Conservation (phyloP, 2,888 invertebrate species). For the Idaea straminata region DNA sequence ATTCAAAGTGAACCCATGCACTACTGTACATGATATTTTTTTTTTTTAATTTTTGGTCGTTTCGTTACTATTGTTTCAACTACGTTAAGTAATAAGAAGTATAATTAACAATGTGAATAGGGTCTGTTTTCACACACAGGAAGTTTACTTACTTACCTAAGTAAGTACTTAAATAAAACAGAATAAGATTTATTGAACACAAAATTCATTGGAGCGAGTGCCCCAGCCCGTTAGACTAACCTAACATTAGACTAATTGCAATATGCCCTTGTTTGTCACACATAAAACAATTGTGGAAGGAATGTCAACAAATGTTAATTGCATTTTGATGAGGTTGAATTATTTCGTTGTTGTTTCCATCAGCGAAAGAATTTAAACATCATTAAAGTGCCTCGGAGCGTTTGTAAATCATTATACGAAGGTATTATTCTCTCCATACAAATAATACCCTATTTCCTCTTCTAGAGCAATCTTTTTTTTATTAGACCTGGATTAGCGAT, state of each 20-base stretch:
- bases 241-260: neutral
- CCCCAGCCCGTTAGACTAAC: neutral
- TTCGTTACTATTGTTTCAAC: no score
- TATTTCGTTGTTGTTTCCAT: slow-evolving; percentile 25
- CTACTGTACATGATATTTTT: no score
- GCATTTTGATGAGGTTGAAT: slow-evolving; percentile 40
- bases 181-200: neutral
- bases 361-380: slow-evolving; percentile 1
- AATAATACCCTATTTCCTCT: no score
- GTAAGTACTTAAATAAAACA: neutral
- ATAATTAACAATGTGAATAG: no score
- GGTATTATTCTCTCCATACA: no score
- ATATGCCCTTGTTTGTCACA: neutral
- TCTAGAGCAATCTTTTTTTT: no score
- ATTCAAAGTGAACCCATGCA: no score
- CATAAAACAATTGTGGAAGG: slow-evolving; percentile 2
- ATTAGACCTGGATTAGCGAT: no score
- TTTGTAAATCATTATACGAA: neutral
- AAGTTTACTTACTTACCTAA: neutral
- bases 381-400: neutral
- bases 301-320: slow-evolving; percentile 36
- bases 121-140: neutral
- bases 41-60: no score
- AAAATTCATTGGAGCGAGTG: neutral
- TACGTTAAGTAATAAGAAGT: no score